Evolutionary conservation across 2,888 invertebrate species (phyloP), one percentile per base, ranked within the genome.

Genomic region (Euplexia lucipara): DNA sequence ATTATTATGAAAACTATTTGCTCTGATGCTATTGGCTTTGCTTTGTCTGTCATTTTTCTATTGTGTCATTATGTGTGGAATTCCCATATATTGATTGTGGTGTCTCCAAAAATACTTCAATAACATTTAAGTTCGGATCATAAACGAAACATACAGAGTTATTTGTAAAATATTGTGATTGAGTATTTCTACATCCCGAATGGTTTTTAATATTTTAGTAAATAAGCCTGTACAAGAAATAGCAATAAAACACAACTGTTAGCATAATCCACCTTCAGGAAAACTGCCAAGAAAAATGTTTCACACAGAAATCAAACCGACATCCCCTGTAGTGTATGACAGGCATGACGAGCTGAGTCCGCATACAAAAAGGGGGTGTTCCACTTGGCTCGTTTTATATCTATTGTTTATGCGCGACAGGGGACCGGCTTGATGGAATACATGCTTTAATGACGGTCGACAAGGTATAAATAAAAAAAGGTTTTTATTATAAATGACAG

Each of bases 351-450:
- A 84, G 91, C 93, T 92, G 93, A 93, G 88, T 91, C 89, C 85
- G 86, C 89, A 86, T 85, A 85, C 81, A 84, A 86, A n/a, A 67
- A 91, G 95, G 95, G 95, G 95, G 94, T 90, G 94, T 95, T 94
- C 92, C 94, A 92, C 91, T 92, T 85, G 84, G 90, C 90, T 94
- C 89, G 92, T 90, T 94, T 94, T 93, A 94, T 93, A 92, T 92
- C 90, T 91, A 92, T 93, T 93, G 93, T 93, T 93, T 93, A 92
- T 91, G 91, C 86, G 88, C 84, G 85, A 80, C 84, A 81, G 87
- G 89, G 87, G 81, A 75, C 69, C 47, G 80, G 82, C 87, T 89
- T 91, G 92, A 92, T 91, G 90, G 91, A 92, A 92, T 88, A 90
- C 89, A 84, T 80, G 79, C 82, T 78, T 82, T 81, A 73, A 75